Evolutionary conservation across 64 coral and sea anemone genomes (phyloP).

Genomic region (Catalaphyllia jardinei): DNA sequence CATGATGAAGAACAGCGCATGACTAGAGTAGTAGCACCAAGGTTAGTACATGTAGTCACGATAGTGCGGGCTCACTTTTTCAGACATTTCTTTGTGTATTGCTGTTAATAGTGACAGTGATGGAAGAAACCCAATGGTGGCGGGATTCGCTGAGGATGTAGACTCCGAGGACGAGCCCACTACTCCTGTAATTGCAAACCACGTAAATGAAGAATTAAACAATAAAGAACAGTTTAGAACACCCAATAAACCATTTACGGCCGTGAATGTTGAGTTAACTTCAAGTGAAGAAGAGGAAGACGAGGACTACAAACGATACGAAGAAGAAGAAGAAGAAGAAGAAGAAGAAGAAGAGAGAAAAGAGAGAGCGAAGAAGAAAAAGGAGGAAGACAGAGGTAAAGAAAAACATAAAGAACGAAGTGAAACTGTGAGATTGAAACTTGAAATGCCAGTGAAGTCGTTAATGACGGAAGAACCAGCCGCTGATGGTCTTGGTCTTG

Average conservation of each 20-base stretch:
- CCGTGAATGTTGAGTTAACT: slow-evolving; percentile 48
- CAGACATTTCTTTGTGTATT: not conserved
- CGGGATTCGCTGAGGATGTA: slow-evolving; percentile 83
- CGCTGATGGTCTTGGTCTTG: slow-evolving; percentile 32
- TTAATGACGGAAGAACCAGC: not conserved
- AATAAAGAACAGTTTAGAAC: not conserved
- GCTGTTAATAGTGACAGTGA: slow-evolving; percentile 65
- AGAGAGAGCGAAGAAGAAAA: slow-evolving; percentile 9
- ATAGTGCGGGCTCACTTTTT: too few species aligned
- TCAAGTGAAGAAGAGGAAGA: slow-evolving; percentile 68
- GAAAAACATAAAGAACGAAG: not conserved
- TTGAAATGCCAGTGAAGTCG: slow-evolving; percentile 8
- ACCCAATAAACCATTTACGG: slow-evolving; percentile 2
- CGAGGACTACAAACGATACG: slow-evolving; percentile 1
- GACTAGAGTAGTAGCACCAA: too few species aligned
- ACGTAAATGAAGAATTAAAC: slow-evolving; percentile 40
- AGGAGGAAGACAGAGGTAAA: slow-evolving; percentile 22
- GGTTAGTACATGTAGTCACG: too few species aligned
- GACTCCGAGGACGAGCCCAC: slow-evolving; percentile 55
- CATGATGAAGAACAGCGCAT: too few species aligned
- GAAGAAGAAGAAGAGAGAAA: slow-evolving; percentile 8
- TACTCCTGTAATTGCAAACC: slow-evolving; percentile 14
- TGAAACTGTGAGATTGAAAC: not conserved
- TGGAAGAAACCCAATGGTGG: slow-evolving; percentile 76
- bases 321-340: not conserved